Evolutionary conservation across 2,888 invertebrate genomes (phyloP).

Genomic region (Trachelus iudaicus): DNA sequence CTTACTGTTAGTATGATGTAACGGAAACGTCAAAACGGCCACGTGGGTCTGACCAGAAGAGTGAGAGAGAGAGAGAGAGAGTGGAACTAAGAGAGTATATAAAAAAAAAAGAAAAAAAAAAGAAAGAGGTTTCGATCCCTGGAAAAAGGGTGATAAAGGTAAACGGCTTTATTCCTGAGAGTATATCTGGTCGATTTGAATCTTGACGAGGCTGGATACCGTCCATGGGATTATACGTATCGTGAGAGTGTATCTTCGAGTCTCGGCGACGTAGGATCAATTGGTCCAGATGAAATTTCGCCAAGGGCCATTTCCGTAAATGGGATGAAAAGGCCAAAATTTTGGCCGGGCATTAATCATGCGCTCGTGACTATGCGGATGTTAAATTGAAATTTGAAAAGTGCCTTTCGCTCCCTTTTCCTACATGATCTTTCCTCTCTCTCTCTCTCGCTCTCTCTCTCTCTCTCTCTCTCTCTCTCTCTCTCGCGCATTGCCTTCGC

Average conservation of each 20-base stretch:
- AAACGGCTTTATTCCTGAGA: not conserved
- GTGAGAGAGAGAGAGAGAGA: not conserved
- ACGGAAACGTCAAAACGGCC: not conserved
- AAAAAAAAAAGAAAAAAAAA: not conserved
- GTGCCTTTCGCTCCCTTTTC: slow-evolving; percentile 28
- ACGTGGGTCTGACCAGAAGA: not conserved
- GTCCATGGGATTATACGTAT: not conserved
- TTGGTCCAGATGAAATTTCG: not conserved
- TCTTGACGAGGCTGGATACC: not conserved
- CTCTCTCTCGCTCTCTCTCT: slow-evolving; percentile 23
- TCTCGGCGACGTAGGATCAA: not conserved
- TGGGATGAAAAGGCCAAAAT: not conserved
- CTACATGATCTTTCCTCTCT: not conserved
- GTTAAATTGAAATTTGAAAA: not conserved
- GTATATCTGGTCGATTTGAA: not conserved
- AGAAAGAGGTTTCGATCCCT: not conserved
- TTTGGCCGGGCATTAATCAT: not conserved
- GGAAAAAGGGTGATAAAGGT: not conserved
- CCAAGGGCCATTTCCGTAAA: not conserved
- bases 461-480: slow-evolving; percentile 17
- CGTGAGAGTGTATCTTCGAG: not conserved
- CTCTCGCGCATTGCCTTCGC: slow-evolving; percentile 14
- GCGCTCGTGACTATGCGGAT: not conserved
- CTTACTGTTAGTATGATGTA: not conserved
- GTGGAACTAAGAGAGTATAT: too few species aligned